Evolutionary conservation across 2,113 vertebrate genomes (phyloP), one percentile per base, ranked within the genome.

Genomic region (Megaptera novaeangliae): DNA sequence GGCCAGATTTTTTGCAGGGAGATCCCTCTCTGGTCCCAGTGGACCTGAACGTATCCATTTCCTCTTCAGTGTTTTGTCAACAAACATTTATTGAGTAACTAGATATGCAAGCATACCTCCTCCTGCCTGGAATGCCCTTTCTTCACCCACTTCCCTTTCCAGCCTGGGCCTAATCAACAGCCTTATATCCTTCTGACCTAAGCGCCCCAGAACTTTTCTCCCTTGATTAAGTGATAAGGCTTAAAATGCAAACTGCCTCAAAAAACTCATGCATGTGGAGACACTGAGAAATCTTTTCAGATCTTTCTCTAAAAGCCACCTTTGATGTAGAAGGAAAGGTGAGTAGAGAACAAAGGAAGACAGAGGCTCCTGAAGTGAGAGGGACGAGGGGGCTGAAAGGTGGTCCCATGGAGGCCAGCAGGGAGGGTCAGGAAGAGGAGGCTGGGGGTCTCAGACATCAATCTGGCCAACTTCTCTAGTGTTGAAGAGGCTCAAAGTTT

Each of bases 151-250:
- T 41, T 44, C 6, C 36, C 29, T 72, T 77, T 85, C 8, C 21
- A 71, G 8, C 21, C 41, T n/a, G n/a, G 41, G 27, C 46, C 61
- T 78, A n/a, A 83, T 69, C 39, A 83, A 25, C 20, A 57, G 25
- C 6, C 39, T 46, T 93, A 87, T 71, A 74, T 74, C n/a, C 46
- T 61, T 87, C n/a, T 68, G 69, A 61, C 41, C 68, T 72, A 29
- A 87, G 31, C 39, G 90, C 63, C 61, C 52, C 44, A 29, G 82
- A n/a, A 25, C 14, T 41, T 91, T 88, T 61, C 41, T 55, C 49
- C 49, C 39, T 82, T 96, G n/a, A 46, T 63, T 69, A 95, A 91
- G 6, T 36, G 25, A 44, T 55, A 78, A 94, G 69, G 29, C 74
- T 94, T 77, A 77, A 80, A 64, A 3, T 36, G 64, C 61, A 39